These are phyloP conservation scores for Lophius piscatorius DNA, from an alignment of 2,113 vertebrate species.

Conservation along the genomic window DNA sequence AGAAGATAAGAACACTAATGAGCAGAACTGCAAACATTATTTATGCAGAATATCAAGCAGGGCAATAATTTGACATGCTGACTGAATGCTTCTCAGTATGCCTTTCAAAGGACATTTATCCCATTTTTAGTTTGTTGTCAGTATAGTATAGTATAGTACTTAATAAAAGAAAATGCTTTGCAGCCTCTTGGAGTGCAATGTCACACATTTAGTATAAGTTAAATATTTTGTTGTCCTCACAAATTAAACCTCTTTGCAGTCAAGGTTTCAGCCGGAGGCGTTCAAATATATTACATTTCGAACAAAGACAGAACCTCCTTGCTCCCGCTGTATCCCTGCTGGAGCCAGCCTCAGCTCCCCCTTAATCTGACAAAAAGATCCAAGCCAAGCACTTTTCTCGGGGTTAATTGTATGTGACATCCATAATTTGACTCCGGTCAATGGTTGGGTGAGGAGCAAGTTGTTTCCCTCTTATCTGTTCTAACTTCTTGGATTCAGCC, in stretches of 20 bases:
- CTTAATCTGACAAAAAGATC: conserved; percentile 54
- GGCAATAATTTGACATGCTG: conserved; percentile 15
- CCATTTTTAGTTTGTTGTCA: conserved; percentile 2
- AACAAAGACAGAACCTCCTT: conserved; percentile 45
- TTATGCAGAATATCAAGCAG: conserved; percentile 26
- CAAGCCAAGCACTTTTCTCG: conserved; percentile 46
- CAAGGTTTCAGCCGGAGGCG: too few relatives aligned
- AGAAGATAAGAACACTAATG: conserved; percentile 44
- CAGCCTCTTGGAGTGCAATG: too few relatives aligned
- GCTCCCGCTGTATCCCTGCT: conserved; percentile 37
- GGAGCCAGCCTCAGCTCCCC: conserved; percentile 24
- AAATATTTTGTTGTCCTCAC: background rate
- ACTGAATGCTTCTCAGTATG: conserved; percentile 20
- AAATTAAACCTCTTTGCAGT: conserved; percentile 14
- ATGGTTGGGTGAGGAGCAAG: conserved; percentile 19
- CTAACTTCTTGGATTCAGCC: background rate
- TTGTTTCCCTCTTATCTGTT: conserved; percentile 14
- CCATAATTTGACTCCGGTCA: conserved; percentile 41
- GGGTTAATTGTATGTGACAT: conserved; percentile 72
- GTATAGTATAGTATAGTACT: too few relatives aligned
- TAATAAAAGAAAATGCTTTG: conserved; percentile 1
- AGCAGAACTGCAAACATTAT: conserved; percentile 33
- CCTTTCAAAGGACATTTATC: conserved; percentile 11
- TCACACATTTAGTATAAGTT: too few relatives aligned
- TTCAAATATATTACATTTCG: conserved; percentile 47